Evolutionary conservation across 1,140 invertebrate species (phyloP).

Genomic region (Drosophila willistoni): DNA sequence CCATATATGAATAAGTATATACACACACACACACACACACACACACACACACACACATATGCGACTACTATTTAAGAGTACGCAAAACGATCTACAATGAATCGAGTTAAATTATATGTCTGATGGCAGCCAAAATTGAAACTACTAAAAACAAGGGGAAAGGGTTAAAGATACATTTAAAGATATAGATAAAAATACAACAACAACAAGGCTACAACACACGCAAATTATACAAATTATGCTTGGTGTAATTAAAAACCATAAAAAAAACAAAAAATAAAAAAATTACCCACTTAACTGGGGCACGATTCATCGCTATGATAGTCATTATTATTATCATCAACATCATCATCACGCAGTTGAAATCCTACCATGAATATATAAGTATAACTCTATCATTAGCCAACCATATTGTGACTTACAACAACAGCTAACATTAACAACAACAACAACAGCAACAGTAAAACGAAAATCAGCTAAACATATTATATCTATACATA

Average conservation of each 20-base stretch:
- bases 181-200: conserved; percentile 13
- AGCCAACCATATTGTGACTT: conserved; percentile 80
- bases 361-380: conserved; percentile 25
- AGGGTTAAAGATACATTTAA: conserved; percentile 18
- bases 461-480: conserved; percentile 46
- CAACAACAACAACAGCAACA: conserved; percentile 45
- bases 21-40: conserved; percentile 8
- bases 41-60: conserved; percentile 16
- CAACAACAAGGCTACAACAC: not conserved
- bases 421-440: conserved; percentile 53
- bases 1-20: conserved; percentile 5
- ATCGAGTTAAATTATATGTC: conserved; percentile 46
- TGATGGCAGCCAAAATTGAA: conserved; percentile 50
- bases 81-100: conserved; percentile 33
- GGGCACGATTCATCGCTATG: conserved; percentile 26
- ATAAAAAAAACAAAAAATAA: conserved; percentile 7
- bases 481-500: conserved; percentile 46
- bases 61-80: conserved; percentile 12
- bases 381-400: conserved; percentile 57
- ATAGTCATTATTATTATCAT: conserved; percentile 8
- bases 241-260: conserved; percentile 31
- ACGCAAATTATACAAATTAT: conserved; percentile 19
- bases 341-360: conserved; percentile 7
- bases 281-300: conserved; percentile 47
- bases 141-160: not conserved